A percentile compares a stretch with the other conserved stretches of the same genome.
Evolutionary conservation across 2,113 vertebrate species (phyloP).

Genomic region (Phrynosoma blainvillii): DNA sequence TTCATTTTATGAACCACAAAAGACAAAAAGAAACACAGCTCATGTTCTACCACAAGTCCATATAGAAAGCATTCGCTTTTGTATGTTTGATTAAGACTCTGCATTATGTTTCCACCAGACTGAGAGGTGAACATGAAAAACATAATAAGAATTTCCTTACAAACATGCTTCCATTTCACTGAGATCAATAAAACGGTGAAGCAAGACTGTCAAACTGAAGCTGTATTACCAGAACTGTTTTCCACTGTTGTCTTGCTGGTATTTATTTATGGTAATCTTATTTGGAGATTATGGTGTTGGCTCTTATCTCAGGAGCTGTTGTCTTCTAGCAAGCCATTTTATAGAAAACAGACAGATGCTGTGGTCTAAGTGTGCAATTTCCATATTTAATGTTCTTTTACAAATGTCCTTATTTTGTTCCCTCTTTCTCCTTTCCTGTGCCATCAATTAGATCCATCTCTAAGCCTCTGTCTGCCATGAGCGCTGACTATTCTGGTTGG

Average conservation of each 20-base stretch:
- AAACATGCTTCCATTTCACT: neutral
- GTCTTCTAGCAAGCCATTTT: neutral
- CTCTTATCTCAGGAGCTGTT: neutral
- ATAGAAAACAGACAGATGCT: neutral
- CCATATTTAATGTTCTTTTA: neutral
- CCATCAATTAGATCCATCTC: neutral
- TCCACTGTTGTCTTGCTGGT: neutral
- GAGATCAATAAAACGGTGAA: neutral
- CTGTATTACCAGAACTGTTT: neutral
- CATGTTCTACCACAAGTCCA: neutral
- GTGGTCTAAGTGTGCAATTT: neutral
- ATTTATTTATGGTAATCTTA: neutral
- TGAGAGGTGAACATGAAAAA: neutral
- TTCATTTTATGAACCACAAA: no score
- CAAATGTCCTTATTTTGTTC: neutral
- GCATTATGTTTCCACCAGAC: neutral
- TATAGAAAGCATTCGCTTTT: neutral
- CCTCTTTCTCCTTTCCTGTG: neutral
- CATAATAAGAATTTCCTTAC: neutral
- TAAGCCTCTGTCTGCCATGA: neutral
- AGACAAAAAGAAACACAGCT: neutral
- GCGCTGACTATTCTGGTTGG: neutral
- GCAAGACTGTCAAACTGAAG: neutral
- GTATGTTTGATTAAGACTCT: neutral
- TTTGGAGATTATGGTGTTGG: neutral